Evolutionary conservation across 2,888 invertebrate genomes (phyloP).

Genomic region (Ormia ochracea): DNA sequence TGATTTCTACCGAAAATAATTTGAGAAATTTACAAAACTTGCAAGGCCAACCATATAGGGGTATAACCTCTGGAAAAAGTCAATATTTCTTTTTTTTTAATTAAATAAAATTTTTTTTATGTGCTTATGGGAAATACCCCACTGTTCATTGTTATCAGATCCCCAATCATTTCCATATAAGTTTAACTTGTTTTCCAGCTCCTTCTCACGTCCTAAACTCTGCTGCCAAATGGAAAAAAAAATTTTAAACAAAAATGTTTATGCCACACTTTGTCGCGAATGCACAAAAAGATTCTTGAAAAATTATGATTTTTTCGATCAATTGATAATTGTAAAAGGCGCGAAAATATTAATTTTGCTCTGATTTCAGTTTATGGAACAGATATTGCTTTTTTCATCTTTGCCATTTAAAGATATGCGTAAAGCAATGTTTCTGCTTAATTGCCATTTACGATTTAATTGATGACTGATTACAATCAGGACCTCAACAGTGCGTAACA

Average conservation of each 20-base stretch:
- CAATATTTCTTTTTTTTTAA: too few species aligned
- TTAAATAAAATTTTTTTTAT: too few species aligned
- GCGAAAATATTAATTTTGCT: constrained; percentile 34
- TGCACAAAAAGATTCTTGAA: not conserved
- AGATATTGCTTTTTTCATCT: not conserved
- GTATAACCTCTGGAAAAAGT: too few species aligned
- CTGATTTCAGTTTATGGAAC: not conserved
- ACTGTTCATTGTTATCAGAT: too few species aligned
- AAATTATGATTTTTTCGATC: constrained; percentile 37
- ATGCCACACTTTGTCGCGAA: not conserved
- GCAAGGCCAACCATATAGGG: too few species aligned
- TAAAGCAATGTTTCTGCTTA: constrained; percentile 58
- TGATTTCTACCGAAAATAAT: too few species aligned
- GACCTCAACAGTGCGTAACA: not conserved
- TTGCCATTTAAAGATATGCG: constrained; percentile 54
- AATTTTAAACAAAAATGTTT: not conserved
- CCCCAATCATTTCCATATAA: not conserved
- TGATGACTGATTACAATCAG: constrained; percentile 29
- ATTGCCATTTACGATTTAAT: constrained; percentile 45
- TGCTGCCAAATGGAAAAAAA: not conserved
- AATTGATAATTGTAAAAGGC: constrained; percentile 46
- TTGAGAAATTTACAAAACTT: too few species aligned
- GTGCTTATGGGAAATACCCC: too few species aligned
- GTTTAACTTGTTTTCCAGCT: not conserved
- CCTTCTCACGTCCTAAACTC: not conserved